Base-by-base conservation (phyloP, 2,888 invertebrate genomes). In the Noctua comes region DNA sequence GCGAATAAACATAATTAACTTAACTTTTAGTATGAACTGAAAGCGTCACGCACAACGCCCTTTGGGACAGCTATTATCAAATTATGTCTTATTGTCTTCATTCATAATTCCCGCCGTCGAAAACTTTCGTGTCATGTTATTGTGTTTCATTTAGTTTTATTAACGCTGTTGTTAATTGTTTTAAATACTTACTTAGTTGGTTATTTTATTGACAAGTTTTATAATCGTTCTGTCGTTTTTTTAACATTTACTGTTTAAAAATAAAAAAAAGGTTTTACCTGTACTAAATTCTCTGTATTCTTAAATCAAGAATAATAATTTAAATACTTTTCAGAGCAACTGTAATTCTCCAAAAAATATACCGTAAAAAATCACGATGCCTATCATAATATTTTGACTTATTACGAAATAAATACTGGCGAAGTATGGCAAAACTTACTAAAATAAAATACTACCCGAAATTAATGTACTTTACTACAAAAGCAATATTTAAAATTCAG, bases 41-140 rank as follows among this genome's bases (percentile, higher is more conserved):
- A 86, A 87, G 86, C 83, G 73, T 88, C 87, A 87, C 87, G 87
- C 80, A 82, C 75, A 73, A 85, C 78, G 73, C 80, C 85, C 82
- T 80, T 80, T 73, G 88, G 83, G 88, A 79, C 79, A 78, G 82
- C 76, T 70, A 77, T 79, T 78, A 85, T 77, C 73, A 83, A 83
- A 84, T 84, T 86, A 79, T 86, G 57, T 85, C 76, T 76, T 75
- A 81, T 77, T 82, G 76, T 87, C 74, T 76, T 77, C 79, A 74
- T 86, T 85, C 76, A 77, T 76, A 76, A 87, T 85, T 82, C 73
- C 59, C 40, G 48, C 59, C 71, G 64, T 77, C 68, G 59, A 62
- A 80, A 86, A 86, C 62, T 86, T 86, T 76, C 24, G 36, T 40
- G 43, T 64, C 65, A 65, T 62, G 43, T 82, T 84, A 73, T 51